These are phyloP conservation scores for Pristionchus fissidentatus DNA, from an alignment of 2,888 invertebrate genomes.

Conservation along the genomic window DNA sequence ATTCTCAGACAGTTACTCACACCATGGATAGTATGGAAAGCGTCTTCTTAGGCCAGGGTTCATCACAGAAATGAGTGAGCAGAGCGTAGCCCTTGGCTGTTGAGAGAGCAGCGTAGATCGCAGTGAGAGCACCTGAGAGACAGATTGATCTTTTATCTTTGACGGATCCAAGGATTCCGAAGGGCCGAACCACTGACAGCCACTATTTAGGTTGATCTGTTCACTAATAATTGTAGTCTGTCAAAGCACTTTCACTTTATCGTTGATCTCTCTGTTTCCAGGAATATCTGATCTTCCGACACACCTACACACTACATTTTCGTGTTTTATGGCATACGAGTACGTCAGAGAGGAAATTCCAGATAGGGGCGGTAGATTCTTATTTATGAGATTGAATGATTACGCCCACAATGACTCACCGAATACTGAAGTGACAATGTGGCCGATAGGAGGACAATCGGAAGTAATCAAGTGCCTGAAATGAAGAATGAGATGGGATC, in stretches of 20 bases:
- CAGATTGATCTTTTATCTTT: constrained; percentile 29
- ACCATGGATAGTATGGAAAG: constrained; percentile 8
- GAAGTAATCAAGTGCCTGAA: not conserved
- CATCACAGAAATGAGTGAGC: constrained; percentile 26
- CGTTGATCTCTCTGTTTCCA: too few species aligned
- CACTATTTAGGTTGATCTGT: too few species aligned
- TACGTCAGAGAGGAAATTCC: not conserved
- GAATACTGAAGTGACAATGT: constrained; percentile 18
- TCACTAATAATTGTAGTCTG: too few species aligned
- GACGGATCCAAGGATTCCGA: not conserved
- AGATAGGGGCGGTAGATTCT: constrained; percentile 7
- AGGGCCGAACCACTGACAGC: too few species aligned
- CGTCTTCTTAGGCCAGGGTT: not conserved
- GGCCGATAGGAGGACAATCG: not conserved
- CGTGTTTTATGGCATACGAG: not conserved
- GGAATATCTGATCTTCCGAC: too few species aligned
- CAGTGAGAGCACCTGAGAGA: constrained; percentile 12
- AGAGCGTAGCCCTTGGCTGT: constrained; percentile 8
- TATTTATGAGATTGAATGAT: not conserved
- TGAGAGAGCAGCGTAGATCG: not conserved
- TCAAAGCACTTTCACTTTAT: too few species aligned
- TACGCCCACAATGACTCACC: constrained; percentile 23
- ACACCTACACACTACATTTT: too few species aligned
- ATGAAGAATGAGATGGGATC: not conserved
- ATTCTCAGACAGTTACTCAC: not conserved